These are phyloP conservation scores for Agonopterix subpropinquella DNA, from an alignment of 2,888 invertebrate genomes.

Conservation along the genomic window DNA sequence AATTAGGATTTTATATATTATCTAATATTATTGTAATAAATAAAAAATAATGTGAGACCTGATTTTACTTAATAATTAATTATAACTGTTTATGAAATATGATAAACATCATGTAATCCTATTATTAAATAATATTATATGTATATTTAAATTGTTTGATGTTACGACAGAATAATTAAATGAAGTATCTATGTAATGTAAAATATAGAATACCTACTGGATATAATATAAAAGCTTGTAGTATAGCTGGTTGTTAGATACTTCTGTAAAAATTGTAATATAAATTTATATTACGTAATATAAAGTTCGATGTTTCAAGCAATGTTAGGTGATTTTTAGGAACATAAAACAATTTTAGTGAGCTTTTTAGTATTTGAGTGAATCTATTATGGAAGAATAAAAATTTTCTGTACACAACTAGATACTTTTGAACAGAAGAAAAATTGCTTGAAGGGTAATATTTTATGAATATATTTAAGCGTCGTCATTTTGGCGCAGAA, in stretches of 20 bases:
- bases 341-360: constrained; percentile 25
- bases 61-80: constrained; percentile 34
- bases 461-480: no score
- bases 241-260: constrained; percentile 29
- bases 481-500: no score
- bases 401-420: no score
- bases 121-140: background rate
- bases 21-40: constrained; percentile 17
- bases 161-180: background rate
- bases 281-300: constrained; percentile 15
- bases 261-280: constrained; percentile 35
- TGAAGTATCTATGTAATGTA: background rate
- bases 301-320: constrained; percentile 43
- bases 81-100: constrained; percentile 4
- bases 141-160: background rate
- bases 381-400: constrained; percentile 26
- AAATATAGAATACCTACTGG: background rate
- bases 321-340: constrained; percentile 43
- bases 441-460: no score
- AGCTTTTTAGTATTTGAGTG: constrained; percentile 35
- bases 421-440: no score
- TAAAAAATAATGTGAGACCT: constrained; percentile 40
- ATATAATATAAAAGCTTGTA: constrained; percentile 24
- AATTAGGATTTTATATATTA: constrained; percentile 25
- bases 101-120: constrained; percentile 3